Conservation (phyloP, 2,113 vertebrate species). For the Mustelus asterias region DNA sequence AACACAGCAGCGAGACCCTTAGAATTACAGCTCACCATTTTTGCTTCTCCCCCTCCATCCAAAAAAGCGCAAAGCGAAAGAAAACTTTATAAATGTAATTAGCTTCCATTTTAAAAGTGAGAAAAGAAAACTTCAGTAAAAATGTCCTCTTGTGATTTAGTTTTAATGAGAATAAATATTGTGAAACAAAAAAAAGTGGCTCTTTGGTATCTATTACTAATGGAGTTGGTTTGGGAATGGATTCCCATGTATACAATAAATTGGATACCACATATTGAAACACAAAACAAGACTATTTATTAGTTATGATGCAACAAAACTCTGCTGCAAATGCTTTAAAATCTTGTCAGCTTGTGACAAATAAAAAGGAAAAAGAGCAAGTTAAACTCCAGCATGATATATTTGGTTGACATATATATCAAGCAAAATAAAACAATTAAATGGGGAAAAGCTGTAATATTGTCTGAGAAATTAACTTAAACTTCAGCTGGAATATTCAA, state of each 20-base stretch:
- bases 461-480: neutral
- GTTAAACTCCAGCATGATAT: neutral
- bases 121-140: neutral
- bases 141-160: neutral
- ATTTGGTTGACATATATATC: constrained; percentile 8
- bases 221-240: constrained; percentile 2
- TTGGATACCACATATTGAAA: neutral
- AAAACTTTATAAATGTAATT: neutral
- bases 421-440: neutral
- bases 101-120: neutral
- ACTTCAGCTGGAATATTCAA: neutral
- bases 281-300: neutral
- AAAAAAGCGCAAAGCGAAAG: neutral
- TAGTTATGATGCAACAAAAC: neutral
- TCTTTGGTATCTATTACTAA: neutral
- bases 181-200: neutral
- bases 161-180: neutral
- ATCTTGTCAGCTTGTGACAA: neutral
- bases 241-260: too few species aligned
- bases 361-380: neutral
- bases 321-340: neutral
- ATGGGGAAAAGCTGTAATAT: neutral
- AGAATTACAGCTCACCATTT: neutral
- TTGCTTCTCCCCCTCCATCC: neutral
- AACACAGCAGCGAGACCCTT: neutral